Base-by-base conservation (phyloP, 2,888 invertebrate species). In the Synergus gifuensis region DNA sequence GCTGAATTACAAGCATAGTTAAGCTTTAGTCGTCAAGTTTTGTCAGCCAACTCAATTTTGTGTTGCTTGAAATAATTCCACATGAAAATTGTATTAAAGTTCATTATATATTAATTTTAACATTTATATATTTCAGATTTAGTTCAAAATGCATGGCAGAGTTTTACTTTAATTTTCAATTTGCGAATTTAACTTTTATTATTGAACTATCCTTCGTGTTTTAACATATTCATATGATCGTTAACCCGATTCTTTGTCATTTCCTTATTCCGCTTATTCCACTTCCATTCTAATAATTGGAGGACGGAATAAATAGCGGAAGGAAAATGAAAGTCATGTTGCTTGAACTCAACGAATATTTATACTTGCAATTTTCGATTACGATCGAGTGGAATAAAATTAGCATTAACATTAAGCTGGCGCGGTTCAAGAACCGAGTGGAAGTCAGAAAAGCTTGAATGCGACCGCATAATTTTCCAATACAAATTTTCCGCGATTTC, bases 281-380 rank as follows among this genome's bases (percentile, higher is more conserved):
- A 67, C 67, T 18, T 67, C 46, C 11, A 44, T 22, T 44, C 5
- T 44, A 12, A 67, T 67, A 67, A 18, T 18, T 42, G 14, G 14
- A 67, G 22, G 44, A 44, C 42, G 44, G 22, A 67, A 28, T 28
- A 28, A 67, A 67, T 67, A 44, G 44, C 11, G 46, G 44, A 46
- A 67, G 44, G 44, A 67, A 67, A 67, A 67, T 46, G 67, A 67
- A 67, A 67, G 67, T 67, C 44, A 67, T 67, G 67, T 46, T 67
- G 44, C 22, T 67, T 46, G 18, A 67, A 67, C 67, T 46, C 67
- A 46, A 44, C 67, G 67, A 67, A 67, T 67, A 67, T 67, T 64
- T 64, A 63, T 40, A 64, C 64, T 64, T 64, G 64, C 40, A 40
- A 64, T 64, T 67, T 67, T 67, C 67, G 22, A 67, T 67, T 67